These are phyloP conservation scores for Diceros bicornis DNA, from an alignment of 2,797 vertebrate species.

Conservation along the genomic window DNA sequence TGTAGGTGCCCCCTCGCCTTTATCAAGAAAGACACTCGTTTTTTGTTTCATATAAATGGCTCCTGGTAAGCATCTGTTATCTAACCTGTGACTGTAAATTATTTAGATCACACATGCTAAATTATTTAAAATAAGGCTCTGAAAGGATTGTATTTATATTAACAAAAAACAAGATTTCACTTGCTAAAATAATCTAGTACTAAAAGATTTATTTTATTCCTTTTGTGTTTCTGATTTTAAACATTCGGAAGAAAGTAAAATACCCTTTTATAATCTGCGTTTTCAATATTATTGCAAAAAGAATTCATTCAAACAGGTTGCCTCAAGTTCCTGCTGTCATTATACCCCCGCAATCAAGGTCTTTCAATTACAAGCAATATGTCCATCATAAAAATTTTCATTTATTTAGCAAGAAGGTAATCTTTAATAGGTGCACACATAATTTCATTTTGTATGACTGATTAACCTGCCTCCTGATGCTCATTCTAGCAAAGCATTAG, in stretches of 20 bases:
- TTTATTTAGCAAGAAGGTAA: constrained; percentile 72
- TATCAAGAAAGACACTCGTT: background rate
- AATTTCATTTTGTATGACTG: constrained; percentile 81
- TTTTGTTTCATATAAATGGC: constrained; percentile 40
- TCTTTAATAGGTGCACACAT: constrained; percentile 76
- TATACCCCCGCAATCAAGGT: constrained; percentile 47
- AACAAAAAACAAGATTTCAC: constrained; percentile 31
- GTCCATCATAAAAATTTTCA: constrained; percentile 56
- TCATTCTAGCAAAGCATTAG: constrained; percentile 63
- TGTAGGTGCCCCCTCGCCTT: background rate
- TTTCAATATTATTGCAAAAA: constrained; percentile 63
- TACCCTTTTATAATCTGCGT: background rate
- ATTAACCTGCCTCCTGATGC: constrained; percentile 75
- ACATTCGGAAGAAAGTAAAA: constrained; percentile 51
- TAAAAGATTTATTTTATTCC: constrained; percentile 42
- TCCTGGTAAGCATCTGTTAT: constrained; percentile 58
- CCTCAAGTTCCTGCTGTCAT: constrained; percentile 45
- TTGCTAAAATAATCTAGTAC: constrained; percentile 45
- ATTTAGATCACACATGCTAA: constrained; percentile 69
- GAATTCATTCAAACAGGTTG: constrained; percentile 66
- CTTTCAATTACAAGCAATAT: constrained; percentile 72
- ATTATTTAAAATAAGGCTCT: constrained; percentile 69
- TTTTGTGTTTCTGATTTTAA: constrained; percentile 58
- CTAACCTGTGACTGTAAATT: constrained; percentile 65
- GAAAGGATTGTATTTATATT: constrained; percentile 59